Evolutionary conservation across 2,888 invertebrate species (phyloP).

Genomic region (Onchidella celtica): DNA sequence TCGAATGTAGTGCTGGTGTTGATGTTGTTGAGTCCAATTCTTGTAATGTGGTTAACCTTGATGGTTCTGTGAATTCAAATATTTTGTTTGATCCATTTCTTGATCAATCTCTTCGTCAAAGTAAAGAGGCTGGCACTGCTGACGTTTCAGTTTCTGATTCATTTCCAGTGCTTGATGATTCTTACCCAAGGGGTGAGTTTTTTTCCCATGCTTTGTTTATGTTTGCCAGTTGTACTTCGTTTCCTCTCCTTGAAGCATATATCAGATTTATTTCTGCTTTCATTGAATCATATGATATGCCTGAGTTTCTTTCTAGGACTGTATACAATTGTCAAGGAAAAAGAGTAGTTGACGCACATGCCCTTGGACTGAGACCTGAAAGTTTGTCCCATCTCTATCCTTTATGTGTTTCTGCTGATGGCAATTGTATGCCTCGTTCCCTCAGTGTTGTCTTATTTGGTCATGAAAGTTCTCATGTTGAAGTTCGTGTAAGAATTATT

Average conservation of each 20-base stretch:
- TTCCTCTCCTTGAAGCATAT: not conserved
- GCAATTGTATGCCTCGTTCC: slow-evolving; percentile 19
- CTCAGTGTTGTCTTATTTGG: slow-evolving; percentile 10
- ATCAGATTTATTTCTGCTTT: not conserved
- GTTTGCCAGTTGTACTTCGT: not conserved
- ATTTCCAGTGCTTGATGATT: not conserved
- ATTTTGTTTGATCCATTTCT: too few relatives aligned
- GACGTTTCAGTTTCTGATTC: too few relatives aligned
- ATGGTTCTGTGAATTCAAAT: too few relatives aligned
- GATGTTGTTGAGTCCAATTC: too few relatives aligned
- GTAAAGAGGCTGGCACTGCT: not conserved
- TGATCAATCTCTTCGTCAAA: not conserved
- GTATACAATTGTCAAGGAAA: not conserved
- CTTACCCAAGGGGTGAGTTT: not conserved
- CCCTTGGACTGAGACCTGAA: not conserved
- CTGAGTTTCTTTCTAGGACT: not conserved
- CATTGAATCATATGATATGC: not conserved
- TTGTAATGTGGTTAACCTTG: too few relatives aligned
- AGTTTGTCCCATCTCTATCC: not conserved
- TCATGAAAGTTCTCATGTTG: not conserved
- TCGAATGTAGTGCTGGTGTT: too few relatives aligned
- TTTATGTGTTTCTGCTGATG: not conserved
- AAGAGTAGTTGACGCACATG: not conserved
- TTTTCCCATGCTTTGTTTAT: not conserved
- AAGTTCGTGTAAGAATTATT: slow-evolving; percentile 5